Evolutionary conservation across 2,113 vertebrate species (phyloP), one percentile per base, ranked within the genome.

Genomic region (Barbus barbus): DNA sequence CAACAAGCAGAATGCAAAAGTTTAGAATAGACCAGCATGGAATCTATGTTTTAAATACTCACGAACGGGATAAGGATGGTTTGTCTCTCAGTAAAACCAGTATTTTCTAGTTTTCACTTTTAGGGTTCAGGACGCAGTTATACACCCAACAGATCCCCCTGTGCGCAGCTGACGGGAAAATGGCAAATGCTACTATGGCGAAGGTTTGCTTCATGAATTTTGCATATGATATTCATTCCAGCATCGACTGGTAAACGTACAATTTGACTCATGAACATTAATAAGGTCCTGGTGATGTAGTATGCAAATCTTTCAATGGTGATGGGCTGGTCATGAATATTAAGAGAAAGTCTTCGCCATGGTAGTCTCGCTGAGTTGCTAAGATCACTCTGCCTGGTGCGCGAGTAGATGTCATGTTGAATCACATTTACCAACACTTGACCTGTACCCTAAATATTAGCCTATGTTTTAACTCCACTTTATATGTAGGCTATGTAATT

Each of bases 71-170:
- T 4, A 69, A 3, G 36, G 53, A 18, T 78, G 53, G 9, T 38
- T n/a, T n/a, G n/a, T n/a, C n/a, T n/a, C n/a, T n/a, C 75, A n/a
- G 48, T 71, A 36, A 56, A 77, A 77, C 20, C 31, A 24, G 22
- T 14, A 2, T 6, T 48, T 5, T 12, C 74, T 7, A 24, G 31
- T 8, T 78, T 38, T 41, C 5, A 28, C 48, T 31, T 12, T 56
- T 56, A 18, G 28, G 9, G 2, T n/a, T 76, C 9, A 33, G 48
- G 41, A 20, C 48, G 46, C 26, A 73, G 18, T n/a, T 11, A 58
- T n/a, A 60, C 56, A 60, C 56, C 56, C 56, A 67, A 20, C 31
- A 31, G 61, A 65, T 7, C 26, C 24, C 6, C 31, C 8, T 67
- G 65, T 11, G 65, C 18, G 20, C 67, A 4, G 33, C 38, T 71